Evolutionary conservation across 2,113 vertebrate genomes (phyloP).

Genomic region (Proterorhinus semilunaris): DNA sequence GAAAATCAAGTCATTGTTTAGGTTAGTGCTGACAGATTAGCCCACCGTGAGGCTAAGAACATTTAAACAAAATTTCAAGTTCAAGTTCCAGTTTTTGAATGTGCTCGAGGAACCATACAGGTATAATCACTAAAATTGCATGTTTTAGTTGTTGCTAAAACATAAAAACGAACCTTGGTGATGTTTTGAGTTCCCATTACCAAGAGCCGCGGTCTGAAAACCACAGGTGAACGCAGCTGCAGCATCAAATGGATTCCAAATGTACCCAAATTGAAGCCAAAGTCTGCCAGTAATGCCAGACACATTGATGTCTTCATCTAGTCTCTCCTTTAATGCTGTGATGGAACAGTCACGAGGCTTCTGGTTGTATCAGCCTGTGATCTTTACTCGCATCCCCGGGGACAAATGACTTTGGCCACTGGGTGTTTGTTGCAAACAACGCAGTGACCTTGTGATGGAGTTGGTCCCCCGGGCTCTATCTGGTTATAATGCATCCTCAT

Average conservation of each 20-base stretch:
- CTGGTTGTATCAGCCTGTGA: neutral
- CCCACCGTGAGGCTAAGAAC: too few species aligned
- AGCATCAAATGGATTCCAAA: constrained; percentile 4
- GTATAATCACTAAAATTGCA: neutral
- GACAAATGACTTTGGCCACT: constrained; percentile 3
- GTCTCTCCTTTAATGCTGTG: constrained; percentile 1
- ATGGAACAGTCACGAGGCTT: constrained; percentile 2
- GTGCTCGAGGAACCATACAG: neutral
- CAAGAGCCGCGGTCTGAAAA: neutral
- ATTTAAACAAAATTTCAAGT: too few species aligned
- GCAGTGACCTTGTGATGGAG: constrained; percentile 51
- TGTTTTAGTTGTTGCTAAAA: constrained; percentile 7
- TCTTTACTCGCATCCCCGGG: neutral
- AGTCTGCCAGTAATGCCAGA: constrained; percentile 3
- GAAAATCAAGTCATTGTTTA: too few species aligned
- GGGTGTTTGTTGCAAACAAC: constrained; percentile 28
- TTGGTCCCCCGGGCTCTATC: constrained; percentile 36
- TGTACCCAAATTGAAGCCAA: constrained; percentile 1
- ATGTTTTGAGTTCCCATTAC: neutral
- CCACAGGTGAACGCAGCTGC: neutral
- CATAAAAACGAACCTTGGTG: neutral
- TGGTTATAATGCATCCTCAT: constrained; percentile 40
- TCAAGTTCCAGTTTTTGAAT: neutral
- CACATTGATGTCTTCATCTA: neutral
- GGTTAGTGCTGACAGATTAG: too few species aligned